phyloP scores from a whole-genome alignment of 64 coral and sea anemone species.

The Catalaphyllia jardinei region DNA sequence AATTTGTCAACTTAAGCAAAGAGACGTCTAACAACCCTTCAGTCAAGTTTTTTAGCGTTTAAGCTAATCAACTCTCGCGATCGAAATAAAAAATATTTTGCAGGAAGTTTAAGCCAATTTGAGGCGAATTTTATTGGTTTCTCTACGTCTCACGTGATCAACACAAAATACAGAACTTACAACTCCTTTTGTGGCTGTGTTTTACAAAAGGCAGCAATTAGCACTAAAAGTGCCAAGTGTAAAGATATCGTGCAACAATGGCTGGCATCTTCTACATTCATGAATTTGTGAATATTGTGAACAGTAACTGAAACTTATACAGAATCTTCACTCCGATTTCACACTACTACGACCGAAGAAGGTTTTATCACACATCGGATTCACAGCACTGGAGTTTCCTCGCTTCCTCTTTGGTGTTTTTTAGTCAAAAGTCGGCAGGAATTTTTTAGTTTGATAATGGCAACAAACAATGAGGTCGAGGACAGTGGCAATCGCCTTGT shows the following conservation, averaged over 20 bases:
- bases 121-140: not conserved
- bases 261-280: not conserved
- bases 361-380: not conserved
- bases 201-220: not conserved
- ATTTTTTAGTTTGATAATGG: slow-evolving; percentile 2
- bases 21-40: not conserved
- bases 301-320: not conserved
- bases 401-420: not conserved
- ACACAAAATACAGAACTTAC: not conserved
- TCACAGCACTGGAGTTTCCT: not conserved
- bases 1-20: not conserved
- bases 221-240: slow-evolving; percentile 3
- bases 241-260: not conserved
- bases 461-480: not conserved
- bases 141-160: slow-evolving; percentile 1
- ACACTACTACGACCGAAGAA: not conserved
- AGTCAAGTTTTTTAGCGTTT: not conserved
- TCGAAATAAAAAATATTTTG: not conserved
- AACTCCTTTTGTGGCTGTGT: not conserved
- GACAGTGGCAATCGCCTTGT: slow-evolving; percentile 25
- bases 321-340: not conserved
- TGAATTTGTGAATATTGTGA: not conserved
- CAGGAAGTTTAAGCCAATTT: not conserved
- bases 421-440: not conserved
- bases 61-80: not conserved